Percentiles rank a stretch among this genome's conserved stretches.
These are phyloP conservation scores for Otis tarda DNA, from an alignment of 2,113 vertebrate species.

Conservation along the genomic window DNA sequence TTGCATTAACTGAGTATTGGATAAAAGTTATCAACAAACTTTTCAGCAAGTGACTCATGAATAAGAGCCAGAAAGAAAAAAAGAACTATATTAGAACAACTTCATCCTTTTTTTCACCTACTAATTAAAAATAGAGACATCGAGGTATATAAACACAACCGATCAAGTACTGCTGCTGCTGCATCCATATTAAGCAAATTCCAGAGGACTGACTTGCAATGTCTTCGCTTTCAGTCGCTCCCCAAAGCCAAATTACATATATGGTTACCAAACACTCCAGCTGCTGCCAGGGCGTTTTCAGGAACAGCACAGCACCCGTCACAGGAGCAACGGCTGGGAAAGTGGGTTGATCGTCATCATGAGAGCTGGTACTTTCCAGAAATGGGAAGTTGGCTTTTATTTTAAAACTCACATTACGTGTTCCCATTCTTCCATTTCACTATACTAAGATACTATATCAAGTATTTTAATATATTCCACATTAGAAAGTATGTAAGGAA, in stretches of 20 bases:
- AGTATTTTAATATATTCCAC: background rate
- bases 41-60: background rate
- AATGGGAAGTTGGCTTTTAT: background rate
- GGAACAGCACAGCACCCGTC: background rate
- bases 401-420: background rate
- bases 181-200: constrained; percentile 51
- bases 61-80: background rate
- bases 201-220: constrained; percentile 18
- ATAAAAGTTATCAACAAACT: background rate
- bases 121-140: background rate
- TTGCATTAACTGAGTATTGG: background rate
- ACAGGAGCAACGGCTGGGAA: background rate
- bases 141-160: background rate
- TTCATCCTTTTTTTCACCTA: background rate
- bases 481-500: background rate
- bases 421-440: background rate
- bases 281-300: background rate
- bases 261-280: background rate
- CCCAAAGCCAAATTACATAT: constrained; percentile 22
- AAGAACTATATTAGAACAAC: background rate
- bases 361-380: background rate
- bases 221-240: background rate
- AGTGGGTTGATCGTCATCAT: background rate
- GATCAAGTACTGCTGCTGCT: background rate
- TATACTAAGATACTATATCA: background rate